Conservation (phyloP, 2,888 invertebrate genomes). For the Tribolium freemani region DNA sequence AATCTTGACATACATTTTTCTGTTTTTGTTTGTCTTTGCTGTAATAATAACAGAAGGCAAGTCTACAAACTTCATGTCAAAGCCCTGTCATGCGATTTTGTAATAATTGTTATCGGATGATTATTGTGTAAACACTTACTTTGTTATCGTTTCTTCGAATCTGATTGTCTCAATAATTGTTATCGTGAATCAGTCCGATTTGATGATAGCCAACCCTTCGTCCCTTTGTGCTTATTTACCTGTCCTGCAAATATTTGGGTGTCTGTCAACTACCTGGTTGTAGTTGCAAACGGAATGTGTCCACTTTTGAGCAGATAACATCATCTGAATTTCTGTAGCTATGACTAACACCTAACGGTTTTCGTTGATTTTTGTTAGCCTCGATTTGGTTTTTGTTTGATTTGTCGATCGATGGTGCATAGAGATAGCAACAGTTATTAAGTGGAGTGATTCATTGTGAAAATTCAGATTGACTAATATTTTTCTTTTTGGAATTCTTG, state of each 20-base stretch:
- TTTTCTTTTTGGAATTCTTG: not conserved
- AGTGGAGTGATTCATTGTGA: slow-evolving; percentile 17
- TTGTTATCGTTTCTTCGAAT: slow-evolving; percentile 21
- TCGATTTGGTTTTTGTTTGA: slow-evolving; percentile 20
- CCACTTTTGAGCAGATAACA: not conserved
- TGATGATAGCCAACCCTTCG: slow-evolving; percentile 4
- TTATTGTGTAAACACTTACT: slow-evolving; percentile 23
- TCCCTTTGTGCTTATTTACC: no score
- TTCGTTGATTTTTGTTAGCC: slow-evolving; percentile 7
- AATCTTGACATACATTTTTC: slow-evolving; percentile 22
- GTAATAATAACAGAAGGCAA: slow-evolving; percentile 1
- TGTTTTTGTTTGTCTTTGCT: slow-evolving; percentile 7
- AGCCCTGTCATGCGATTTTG: slow-evolving; percentile 2
- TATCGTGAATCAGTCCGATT: not conserved
- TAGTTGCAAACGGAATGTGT: not conserved
- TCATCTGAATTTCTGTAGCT: not conserved
- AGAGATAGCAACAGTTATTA: slow-evolving; percentile 11
- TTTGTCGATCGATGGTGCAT: slow-evolving; percentile 10
- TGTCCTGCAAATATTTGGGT: not conserved
- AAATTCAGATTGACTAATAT: not conserved
- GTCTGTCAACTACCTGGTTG: not conserved
- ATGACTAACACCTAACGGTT: slow-evolving; percentile 39
- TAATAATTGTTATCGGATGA: slow-evolving; percentile 4
- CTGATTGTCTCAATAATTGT: slow-evolving; percentile 7
- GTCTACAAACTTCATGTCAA: not conserved